Evolutionary conservation across 2,113 vertebrate species (phyloP), one percentile per base, ranked within the genome.

Genomic region (Triplophysa dalaica): DNA sequence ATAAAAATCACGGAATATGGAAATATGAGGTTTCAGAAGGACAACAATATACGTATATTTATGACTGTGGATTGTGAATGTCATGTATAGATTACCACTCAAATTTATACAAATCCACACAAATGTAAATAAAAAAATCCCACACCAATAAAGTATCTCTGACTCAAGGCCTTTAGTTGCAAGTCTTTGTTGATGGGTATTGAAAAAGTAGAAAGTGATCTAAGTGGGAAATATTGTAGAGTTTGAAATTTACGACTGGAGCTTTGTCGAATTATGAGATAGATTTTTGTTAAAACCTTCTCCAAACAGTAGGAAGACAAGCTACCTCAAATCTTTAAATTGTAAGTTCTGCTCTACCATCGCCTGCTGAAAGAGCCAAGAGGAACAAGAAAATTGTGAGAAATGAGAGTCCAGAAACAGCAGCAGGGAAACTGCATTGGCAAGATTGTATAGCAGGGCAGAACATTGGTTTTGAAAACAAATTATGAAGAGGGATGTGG

Each of bases 401-500:
- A 76, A 76, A 76, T 60, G 63, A 75, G 62, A 29, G 48, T 26
- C 54, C 22, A 48, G 70, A 75, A 56, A 75, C 22, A 68, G 33
- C 21, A 56, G 62, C 21, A 73, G 74, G 70, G 50, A 74, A 58
- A 68, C 79, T 9, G 1, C 60, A 45, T 65, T 11, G 16, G 41
- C 38, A 24, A 65, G 24, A 76, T 52, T 76, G 45, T 60, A 70
- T 66, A n/a, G 61, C 61, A 80, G 61, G 70, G 54, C 61, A 80
- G 79, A 75, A 80, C 79, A 80, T 80, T 75, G 62, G 70, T 80
- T 62, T 66, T 74, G 79, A 80, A 80, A 80, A 75, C 79, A 80
- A 80, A 74, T 73, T 64, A 80, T 58, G 50, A 80, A 80, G 62
- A 67, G 54, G 74, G 74, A 76, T 65, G 45, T 21, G 45, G n/a